Conservation (phyloP, 2,797 vertebrate species). For the Lacerta bilineata region DNA sequence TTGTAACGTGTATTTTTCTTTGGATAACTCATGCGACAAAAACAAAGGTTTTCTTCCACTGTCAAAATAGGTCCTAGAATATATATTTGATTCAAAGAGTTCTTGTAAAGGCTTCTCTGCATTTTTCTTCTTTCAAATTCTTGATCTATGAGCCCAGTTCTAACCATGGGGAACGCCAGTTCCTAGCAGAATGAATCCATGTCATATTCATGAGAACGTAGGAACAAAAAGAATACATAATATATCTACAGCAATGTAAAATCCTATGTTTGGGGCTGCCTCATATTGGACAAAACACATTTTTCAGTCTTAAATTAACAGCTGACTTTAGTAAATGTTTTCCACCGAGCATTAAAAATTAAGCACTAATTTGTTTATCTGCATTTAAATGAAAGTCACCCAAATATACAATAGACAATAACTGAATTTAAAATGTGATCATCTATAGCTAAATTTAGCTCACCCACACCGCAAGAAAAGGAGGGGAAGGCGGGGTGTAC, state of each 20-base stretch:
- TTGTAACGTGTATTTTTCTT: neutral
- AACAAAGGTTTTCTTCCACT: slow-evolving; percentile 9
- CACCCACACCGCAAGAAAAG: neutral
- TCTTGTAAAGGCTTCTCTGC: neutral
- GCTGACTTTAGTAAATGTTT: neutral
- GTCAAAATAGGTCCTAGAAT: neutral
- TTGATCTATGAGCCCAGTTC: neutral
- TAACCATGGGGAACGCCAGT: neutral
- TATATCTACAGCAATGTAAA: slow-evolving; percentile 28
- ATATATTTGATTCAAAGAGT: neutral
- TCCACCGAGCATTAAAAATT: neutral
- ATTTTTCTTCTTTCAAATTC: neutral
- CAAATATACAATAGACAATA: neutral
- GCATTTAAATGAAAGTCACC: slow-evolving; percentile 13
- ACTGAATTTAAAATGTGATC: neutral
- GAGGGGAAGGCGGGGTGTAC: accelerated
- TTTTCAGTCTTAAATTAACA: slow-evolving; percentile 2
- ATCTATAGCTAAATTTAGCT: neutral
- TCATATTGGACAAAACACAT: neutral
- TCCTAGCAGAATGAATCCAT: slow-evolving; percentile 11
- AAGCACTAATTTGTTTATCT: slow-evolving; percentile 6
- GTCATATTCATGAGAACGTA: neutral
- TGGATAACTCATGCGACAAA: slow-evolving; percentile 21
- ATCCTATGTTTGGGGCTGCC: neutral
- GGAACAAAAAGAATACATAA: slow-evolving; percentile 12